Evolutionary conservation across 2,888 invertebrate species (phyloP).

Genomic region (Phyllotreta striolata): DNA sequence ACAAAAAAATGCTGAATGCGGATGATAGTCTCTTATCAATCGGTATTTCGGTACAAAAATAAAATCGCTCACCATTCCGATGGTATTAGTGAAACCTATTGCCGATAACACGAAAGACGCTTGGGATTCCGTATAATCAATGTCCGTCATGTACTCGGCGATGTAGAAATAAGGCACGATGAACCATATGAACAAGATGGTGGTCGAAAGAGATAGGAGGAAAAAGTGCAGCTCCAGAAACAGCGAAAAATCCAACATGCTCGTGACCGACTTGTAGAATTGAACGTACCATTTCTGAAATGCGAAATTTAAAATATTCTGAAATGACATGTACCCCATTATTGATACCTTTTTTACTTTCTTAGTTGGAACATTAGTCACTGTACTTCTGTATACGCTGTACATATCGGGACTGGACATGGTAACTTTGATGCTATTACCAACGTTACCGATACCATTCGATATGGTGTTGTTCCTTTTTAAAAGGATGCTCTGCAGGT

Average conservation of each 20-base stretch:
- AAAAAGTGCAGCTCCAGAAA: conserved; percentile 80
- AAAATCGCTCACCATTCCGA: conserved; percentile 79
- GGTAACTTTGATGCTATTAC: conserved; percentile 69
- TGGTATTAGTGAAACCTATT: conserved; percentile 89
- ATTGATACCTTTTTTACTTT: conserved; percentile 73
- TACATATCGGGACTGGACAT: conserved; percentile 91
- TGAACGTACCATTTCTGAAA: conserved; percentile 79
- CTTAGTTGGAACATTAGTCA: conserved; percentile 80
- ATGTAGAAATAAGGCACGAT: conserved; percentile 95
- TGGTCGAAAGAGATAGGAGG: conserved; percentile 83
- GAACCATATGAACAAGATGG: conserved; percentile 90
- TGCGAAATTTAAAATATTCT: not conserved
- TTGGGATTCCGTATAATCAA: conserved; percentile 73
- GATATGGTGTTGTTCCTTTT: conserved; percentile 70
- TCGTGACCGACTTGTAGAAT: conserved; percentile 70
- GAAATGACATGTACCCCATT: no score
- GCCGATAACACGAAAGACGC: conserved; percentile 83
- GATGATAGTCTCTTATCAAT: no score
- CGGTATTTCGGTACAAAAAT: no score
- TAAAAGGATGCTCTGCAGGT: conserved; percentile 74
- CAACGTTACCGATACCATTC: not conserved
- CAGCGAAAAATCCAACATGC: conserved; percentile 81
- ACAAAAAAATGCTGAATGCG: no score
- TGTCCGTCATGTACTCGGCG: conserved; percentile 79
- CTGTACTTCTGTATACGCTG: conserved; percentile 85